phyloP scores from a whole-genome alignment of 2,113 vertebrate species.

The Fregetta grallaria region DNA sequence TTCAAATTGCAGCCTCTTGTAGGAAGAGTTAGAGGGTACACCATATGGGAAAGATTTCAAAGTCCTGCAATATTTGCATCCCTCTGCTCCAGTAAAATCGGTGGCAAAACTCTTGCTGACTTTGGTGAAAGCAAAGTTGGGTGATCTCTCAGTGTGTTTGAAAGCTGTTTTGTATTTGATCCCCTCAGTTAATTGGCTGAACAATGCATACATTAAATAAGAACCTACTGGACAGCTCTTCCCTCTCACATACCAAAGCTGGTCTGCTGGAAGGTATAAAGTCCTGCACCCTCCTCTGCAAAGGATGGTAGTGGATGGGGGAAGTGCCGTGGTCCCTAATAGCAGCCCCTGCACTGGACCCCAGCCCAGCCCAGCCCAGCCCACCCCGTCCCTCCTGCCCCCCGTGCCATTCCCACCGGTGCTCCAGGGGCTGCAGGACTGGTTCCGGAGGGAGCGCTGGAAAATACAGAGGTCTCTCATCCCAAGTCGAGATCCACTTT shows the following conservation, averaged over 20 bases:
- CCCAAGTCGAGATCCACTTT: background rate
- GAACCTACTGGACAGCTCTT: background rate
- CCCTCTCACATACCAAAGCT: background rate
- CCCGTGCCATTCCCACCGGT: fast-evolving
- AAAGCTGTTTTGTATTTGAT: background rate
- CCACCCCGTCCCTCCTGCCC: background rate
- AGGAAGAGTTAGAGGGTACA: background rate
- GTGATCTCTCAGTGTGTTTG: background rate
- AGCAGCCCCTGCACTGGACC: background rate
- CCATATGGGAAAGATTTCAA: background rate
- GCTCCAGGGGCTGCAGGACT: background rate
- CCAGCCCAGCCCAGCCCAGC: fast-evolving
- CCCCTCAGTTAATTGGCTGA: background rate
- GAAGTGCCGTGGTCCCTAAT: fast-evolving
- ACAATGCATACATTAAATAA: background rate
- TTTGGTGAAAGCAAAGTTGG: background rate
- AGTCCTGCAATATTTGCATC: background rate
- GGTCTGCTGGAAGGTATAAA: background rate
- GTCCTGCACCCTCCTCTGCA: no score
- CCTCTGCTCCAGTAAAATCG: background rate
- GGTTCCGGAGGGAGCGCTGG: background rate
- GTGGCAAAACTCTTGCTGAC: background rate
- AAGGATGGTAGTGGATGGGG: background rate
- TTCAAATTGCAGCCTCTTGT: background rate
- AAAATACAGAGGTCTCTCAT: background rate